Percentiles rank a stretch among this genome's conserved stretches.
Conservation (phyloP, 2,113 vertebrate species). For the Dasyornis broadbenti region DNA sequence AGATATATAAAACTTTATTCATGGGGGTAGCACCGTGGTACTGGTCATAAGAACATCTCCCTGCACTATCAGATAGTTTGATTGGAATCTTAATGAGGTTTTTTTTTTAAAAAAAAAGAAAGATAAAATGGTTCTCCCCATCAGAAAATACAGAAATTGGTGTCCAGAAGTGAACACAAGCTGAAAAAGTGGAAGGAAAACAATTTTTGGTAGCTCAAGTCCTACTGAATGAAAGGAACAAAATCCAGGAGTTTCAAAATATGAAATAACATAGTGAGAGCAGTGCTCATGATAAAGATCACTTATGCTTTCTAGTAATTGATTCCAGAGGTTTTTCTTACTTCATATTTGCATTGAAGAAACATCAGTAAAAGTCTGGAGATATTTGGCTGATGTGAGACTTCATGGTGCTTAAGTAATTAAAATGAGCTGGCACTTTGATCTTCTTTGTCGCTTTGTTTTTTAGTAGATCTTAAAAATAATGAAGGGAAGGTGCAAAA, state of each 20-base stretch:
- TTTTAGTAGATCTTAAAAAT: not conserved
- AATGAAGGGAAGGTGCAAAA: not conserved
- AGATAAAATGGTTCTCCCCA: not conserved
- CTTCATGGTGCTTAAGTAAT: not conserved
- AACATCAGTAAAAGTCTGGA: not conserved
- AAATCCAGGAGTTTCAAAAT: not conserved
- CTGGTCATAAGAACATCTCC: not conserved
- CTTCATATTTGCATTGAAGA: not conserved
- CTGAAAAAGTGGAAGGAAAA: not conserved
- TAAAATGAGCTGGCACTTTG: not conserved
- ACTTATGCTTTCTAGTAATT: not conserved
- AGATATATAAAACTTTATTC: not conserved
- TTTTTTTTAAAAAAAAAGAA: not conserved
- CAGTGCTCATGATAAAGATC: not conserved
- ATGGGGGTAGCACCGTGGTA: not conserved
- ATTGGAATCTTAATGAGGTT: not conserved
- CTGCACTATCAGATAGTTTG: not conserved
- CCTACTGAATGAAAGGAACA: not conserved
- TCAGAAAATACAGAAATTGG: not conserved
- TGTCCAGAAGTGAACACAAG: not conserved
- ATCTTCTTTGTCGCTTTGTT: not conserved
- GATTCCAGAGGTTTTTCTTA: not conserved
- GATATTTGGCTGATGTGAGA: not conserved
- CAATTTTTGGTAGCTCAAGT: not conserved
- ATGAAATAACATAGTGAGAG: not conserved